These are phyloP conservation scores for Polymixis flavicincta DNA, from an alignment of 2,888 invertebrate genomes.

Conservation along the genomic window DNA sequence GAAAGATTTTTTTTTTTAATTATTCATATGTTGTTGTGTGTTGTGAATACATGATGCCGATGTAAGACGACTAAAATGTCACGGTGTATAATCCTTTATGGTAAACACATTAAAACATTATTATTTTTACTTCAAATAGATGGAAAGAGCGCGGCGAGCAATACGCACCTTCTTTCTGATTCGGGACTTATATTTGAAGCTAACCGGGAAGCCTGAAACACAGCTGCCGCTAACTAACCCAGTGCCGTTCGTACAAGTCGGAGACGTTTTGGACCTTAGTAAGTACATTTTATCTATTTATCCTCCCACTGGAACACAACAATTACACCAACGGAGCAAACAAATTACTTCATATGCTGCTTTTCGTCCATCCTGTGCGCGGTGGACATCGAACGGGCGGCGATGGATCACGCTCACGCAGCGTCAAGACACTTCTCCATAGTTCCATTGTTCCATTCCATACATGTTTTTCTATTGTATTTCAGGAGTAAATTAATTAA, in stretches of 20 bases:
- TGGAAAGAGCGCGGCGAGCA: constrained; percentile 96
- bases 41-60: no score
- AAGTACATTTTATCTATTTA: constrained; percentile 75
- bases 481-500: not conserved
- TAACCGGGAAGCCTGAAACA: constrained; percentile 95
- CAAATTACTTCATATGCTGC: no score
- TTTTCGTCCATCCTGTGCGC: no score
- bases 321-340: no score
- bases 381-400: no score
- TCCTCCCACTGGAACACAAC: no score
- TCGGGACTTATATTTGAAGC: constrained; percentile 94
- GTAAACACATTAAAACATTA: not conserved
- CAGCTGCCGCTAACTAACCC: constrained; percentile 97
- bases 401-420: no score
- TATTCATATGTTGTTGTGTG: no score
- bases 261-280: constrained; percentile 99
- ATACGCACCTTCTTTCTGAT: constrained; percentile 98
- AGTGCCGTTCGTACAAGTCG: constrained; percentile 96
- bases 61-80: no score
- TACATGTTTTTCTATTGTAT: not conserved
- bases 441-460: no score
- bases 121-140: constrained; percentile 85
- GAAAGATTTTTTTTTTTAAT: no score
- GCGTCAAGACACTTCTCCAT: no score
- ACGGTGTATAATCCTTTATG: not conserved